Conservation (phyloP, 2,797 vertebrate genomes). For the Gadopsis bispinosus region DNA sequence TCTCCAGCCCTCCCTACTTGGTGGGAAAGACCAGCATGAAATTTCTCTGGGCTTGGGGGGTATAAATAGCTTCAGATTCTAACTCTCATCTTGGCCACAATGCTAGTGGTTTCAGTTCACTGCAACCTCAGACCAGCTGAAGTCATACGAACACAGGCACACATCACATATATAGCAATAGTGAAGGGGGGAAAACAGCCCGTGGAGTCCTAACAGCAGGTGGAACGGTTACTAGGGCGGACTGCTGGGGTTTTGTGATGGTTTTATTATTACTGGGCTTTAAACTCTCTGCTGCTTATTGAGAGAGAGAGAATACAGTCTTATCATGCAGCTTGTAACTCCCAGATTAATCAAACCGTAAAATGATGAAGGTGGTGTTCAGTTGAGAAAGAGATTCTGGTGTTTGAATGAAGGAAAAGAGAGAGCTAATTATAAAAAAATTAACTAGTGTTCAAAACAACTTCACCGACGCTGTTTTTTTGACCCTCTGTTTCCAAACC, state of each 20-base stretch:
- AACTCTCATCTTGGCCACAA: constrained; percentile 65
- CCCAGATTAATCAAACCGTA: constrained; percentile 16
- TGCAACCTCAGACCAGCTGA: constrained; percentile 61
- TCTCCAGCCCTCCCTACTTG: constrained; percentile 47
- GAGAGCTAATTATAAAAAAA: background rate
- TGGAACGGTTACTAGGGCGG: constrained; percentile 44
- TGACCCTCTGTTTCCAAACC: background rate
- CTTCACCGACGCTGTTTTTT: background rate
- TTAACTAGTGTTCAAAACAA: background rate
- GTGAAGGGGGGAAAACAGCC: constrained; percentile 11
- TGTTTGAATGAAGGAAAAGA: background rate
- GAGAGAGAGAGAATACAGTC: constrained; percentile 18
- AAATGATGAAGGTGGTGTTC: background rate
- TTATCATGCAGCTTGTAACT: constrained; percentile 25
- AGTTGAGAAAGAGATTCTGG: background rate
- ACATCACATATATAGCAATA: constrained; percentile 31
- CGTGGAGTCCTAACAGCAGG: constrained; percentile 53
- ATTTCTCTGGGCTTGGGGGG: constrained; percentile 67
- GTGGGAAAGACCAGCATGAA: constrained; percentile 77
- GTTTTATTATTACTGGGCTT: constrained; percentile 61
- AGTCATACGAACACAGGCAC: constrained; percentile 54
- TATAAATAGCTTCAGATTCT: constrained; percentile 78
- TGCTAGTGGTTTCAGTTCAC: constrained; percentile 70
- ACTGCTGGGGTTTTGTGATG: constrained; percentile 35
- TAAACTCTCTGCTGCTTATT: constrained; percentile 46